Percentiles rank a stretch among this genome's conserved stretches.
These are phyloP conservation scores for Thymelicus sylvestris DNA, from an alignment of 2,888 invertebrate genomes.

Conservation along the genomic window DNA sequence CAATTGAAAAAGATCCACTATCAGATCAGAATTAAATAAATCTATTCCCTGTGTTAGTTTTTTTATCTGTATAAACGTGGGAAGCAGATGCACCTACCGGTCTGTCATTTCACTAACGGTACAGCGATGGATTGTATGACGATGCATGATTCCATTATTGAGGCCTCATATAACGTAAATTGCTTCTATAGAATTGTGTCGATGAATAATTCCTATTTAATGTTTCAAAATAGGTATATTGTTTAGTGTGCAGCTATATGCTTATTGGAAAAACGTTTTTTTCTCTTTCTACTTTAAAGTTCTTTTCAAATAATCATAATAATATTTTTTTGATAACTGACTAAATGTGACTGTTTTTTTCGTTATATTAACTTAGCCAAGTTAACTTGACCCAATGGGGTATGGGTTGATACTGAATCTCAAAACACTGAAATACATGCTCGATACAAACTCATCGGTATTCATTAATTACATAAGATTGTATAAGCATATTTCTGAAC, in stretches of 20 bases:
- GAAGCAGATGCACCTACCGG: constrained; percentile 44
- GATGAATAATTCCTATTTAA: constrained; percentile 21
- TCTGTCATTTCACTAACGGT: constrained; percentile 76
- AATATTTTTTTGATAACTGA: too few species aligned
- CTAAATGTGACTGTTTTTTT: too few species aligned
- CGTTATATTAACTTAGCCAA: too few species aligned
- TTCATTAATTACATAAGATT: too few species aligned
- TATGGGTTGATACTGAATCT: too few species aligned
- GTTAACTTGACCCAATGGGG: too few species aligned
- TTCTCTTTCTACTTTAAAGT: too few species aligned
- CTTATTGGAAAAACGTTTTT: too few species aligned
- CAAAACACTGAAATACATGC: too few species aligned
- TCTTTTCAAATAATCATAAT: too few species aligned
- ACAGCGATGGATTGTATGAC: constrained; percentile 73
- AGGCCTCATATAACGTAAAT: constrained; percentile 59
- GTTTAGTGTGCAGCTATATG: neutral
- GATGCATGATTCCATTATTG: constrained; percentile 73
- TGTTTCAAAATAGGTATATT: neutral
- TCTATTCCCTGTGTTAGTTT: constrained; percentile 15
- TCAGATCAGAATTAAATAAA: constrained; percentile 13
- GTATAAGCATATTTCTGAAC: too few species aligned
- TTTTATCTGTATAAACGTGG: constrained; percentile 42
- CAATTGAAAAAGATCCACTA: neutral
- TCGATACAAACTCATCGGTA: too few species aligned
- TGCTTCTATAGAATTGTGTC: constrained; percentile 47